Base-by-base conservation (phyloP, 2,888 invertebrate genomes). In the Sycophila texana region DNA sequence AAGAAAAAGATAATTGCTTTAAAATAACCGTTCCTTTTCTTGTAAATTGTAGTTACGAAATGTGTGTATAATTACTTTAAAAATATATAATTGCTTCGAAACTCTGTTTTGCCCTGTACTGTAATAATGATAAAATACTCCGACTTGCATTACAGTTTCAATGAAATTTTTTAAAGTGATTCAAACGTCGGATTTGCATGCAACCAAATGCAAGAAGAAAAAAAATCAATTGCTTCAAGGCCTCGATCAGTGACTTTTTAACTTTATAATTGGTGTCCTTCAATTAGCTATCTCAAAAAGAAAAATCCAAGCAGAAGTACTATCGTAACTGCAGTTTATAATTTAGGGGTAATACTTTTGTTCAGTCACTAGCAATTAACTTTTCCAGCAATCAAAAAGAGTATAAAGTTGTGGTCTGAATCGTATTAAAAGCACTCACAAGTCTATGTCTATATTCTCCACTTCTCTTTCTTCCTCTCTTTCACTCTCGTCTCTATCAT, bases 331-430 rank as follows among this genome's bases (percentile, higher is more conserved):
- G 58, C 20, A 53, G 51, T 77, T 77, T 66, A 39, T 77, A 66
- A 72, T 77, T 77, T 71, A n/a, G 58, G 66, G 53, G 66, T 71
- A 77, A 74, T 63, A 78, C 68, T 74, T 74, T 74, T 55, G 61
- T 10, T 63, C 67, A 67, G 61, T 68, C 67, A 68, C 61, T 18
- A 22, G 72, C 55, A 79, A 79, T 79, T 79, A 79, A 53, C 16
- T 68, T 67, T 74, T 72, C 49, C 60, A 68, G 66, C 66, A 60
- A 51, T 72, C 65, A 22, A 72, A 72, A 67, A 60, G 4, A 65
- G 49, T 18, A 67, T 61, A 63, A 63, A 73, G 26, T 73, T 74
- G 26, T 20, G 63, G 16, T 61, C 57, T 20, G 26, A 68, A 49
- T 58, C 57, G 47, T 30, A 68, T 68, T 68, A 55, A 74, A 68